A percentile compares a stretch with the other conserved stretches of the same genome.
Evolutionary conservation across 2,113 vertebrate genomes (phyloP).

Genomic region (Rostratula benghalensis): DNA sequence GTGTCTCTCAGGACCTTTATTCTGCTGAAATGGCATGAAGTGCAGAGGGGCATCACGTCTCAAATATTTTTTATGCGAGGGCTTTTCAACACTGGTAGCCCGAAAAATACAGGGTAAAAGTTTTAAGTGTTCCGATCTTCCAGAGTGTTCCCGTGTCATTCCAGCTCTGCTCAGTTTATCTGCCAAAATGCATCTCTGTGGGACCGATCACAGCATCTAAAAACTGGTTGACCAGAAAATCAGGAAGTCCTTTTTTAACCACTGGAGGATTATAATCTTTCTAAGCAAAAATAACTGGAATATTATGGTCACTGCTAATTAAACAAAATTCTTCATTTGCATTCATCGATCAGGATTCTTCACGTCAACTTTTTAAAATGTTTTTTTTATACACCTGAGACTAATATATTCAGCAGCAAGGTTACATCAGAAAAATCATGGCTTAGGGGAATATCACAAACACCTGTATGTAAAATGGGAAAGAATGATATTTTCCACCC

Average conservation of each 20-base stretch:
- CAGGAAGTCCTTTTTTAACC: neutral
- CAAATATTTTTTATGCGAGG: neutral
- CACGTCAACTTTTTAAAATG: neutral
- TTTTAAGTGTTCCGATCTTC: neutral
- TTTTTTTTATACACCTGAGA: neutral
- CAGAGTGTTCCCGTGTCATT: neutral
- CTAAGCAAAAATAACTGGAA: neutral
- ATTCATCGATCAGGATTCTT: neutral
- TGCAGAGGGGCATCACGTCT: neutral
- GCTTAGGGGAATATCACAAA: slow-evolving; percentile 16
- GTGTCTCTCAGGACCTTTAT: neutral
- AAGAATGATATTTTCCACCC: slow-evolving; percentile 30
- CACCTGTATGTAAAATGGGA: slow-evolving; percentile 19
- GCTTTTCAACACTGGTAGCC: neutral
- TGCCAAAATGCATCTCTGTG: slow-evolving; percentile 11
- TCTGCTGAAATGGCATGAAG: neutral
- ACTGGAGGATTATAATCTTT: neutral
- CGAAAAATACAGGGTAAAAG: neutral
- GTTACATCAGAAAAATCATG: neutral
- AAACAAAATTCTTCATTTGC: neutral
- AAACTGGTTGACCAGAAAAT: neutral
- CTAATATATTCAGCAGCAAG: neutral
- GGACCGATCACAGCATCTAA: neutral
- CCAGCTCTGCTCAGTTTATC: neutral
- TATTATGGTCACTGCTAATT: neutral